Evolutionary conservation across 1,140 invertebrate genomes (phyloP), one percentile per base, ranked within the genome.

Genomic region (Drosophila obscura): DNA sequence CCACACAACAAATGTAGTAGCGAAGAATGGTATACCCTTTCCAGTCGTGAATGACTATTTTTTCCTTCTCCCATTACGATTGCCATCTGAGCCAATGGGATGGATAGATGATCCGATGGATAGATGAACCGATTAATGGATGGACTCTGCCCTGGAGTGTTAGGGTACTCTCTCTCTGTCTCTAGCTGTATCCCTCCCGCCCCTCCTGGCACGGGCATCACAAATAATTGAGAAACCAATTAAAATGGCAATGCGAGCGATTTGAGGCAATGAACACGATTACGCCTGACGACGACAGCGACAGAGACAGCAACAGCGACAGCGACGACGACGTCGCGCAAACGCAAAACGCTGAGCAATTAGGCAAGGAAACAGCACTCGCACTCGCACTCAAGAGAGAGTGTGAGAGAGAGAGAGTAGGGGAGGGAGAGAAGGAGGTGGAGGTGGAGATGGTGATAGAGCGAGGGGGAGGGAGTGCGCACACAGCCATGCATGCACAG

Each of bases 341-440:
- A 84, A 75, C 80, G 80, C 80, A 83, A 84, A 80, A 72, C 68
- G 68, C 68, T 55, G 52, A 60, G 55, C 80, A 78, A 83, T 83
- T 76, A 72, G 58, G 68, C 68, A 52, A 61, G 68, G 67, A 72
- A 72, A 69, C 66, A 69, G 35, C 66, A 68, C 61, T 24, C 35
- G 35, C 9, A 35, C 28, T 31, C 28, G 28, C 0, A 11, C 31
- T 35, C 7, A 6, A 9, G 5, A 31, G 13, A 9, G 49, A 51
- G n/a, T 15, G 16, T 1, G 49, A 51, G n/a, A 28, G 13, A 24
- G 22, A 22, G 1, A 2, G 22, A 22, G 22, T 1, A 51, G n/a
- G 8, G 22, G 6, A 19, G 46, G 26, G 24, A n/a, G n/a, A n/a
- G n/a, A n/a, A n/a, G n/a, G 13, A 22, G 22, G 13, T n/a, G 22